These are phyloP conservation scores for Caenorhabditis drosophilae DNA, from an alignment of 2,888 invertebrate species.

Conservation along the genomic window DNA sequence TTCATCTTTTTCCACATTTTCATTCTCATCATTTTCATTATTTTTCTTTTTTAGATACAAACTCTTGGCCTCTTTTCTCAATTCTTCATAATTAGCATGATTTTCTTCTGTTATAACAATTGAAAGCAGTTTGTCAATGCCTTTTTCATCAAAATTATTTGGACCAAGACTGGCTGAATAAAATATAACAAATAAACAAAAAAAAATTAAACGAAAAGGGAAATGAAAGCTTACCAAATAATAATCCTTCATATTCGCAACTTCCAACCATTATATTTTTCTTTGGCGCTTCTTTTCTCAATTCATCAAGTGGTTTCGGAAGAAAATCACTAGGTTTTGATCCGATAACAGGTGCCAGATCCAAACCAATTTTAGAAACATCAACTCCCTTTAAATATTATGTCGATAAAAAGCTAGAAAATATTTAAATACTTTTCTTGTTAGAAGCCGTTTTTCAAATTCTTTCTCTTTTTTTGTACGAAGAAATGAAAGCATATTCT, in stretches of 20 bases:
- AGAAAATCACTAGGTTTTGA: constrained; percentile 49
- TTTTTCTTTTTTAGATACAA: constrained; percentile 54
- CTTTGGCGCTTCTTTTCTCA: constrained; percentile 54
- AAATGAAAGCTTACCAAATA: constrained; percentile 44
- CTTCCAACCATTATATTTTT: constrained; percentile 56
- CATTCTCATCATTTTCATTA: too few relatives aligned
- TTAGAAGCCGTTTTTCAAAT: constrained; percentile 49
- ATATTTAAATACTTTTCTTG: too few relatives aligned
- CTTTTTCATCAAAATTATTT: constrained; percentile 50
- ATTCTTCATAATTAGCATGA: constrained; percentile 43
- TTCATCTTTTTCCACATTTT: constrained; percentile 44
- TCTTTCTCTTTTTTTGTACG: constrained; percentile 45
- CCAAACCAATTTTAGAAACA: constrained; percentile 53
- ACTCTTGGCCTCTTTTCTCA: constrained; percentile 52
- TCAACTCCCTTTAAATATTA: too few relatives aligned
- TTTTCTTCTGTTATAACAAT: constrained; percentile 57
- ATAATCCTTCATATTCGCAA: constrained; percentile 54
- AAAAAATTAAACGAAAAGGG: too few relatives aligned
- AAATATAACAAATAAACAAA: too few relatives aligned
- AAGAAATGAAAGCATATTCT: constrained; percentile 45
- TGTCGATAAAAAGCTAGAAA: too few relatives aligned
- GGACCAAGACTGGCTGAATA: constrained; percentile 53
- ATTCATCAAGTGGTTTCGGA: constrained; percentile 49
- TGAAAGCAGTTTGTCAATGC: constrained; percentile 55
- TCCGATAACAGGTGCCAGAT: constrained; percentile 51